A percentile compares a stretch with the other conserved stretches of the same genome.
These are phyloP conservation scores for Thamnophis sirtalis DNA, from an alignment of 2,113 vertebrate genomes.

Conservation along the genomic window DNA sequence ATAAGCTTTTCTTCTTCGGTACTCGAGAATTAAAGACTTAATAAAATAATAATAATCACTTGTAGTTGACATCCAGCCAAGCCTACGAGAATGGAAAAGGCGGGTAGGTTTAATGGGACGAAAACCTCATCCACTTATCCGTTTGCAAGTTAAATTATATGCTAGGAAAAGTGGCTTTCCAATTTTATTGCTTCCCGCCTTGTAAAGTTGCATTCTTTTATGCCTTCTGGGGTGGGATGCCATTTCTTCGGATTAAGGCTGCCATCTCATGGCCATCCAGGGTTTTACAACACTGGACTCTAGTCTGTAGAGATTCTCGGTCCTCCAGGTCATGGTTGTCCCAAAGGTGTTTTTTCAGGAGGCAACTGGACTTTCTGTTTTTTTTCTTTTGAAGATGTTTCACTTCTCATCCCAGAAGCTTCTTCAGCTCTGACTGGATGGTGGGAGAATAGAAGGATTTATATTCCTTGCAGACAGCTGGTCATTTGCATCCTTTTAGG, in stretches of 20 bases:
- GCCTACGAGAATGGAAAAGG: not conserved
- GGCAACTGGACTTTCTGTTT: too few species aligned
- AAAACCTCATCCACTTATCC: not conserved
- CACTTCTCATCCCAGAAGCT: too few species aligned
- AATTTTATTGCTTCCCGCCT: slow-evolving; percentile 19
- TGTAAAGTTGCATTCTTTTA: slow-evolving; percentile 21
- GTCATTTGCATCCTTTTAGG: too few species aligned
- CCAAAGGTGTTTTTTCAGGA: too few species aligned
- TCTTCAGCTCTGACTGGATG: too few species aligned
- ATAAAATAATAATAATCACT: slow-evolving; percentile 10
- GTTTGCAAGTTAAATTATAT: slow-evolving; percentile 13
- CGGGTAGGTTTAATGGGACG: not conserved
- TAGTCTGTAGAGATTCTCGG: too few species aligned
- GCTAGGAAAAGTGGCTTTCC: slow-evolving; percentile 3
- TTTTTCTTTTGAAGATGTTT: too few species aligned
- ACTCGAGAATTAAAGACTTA: slow-evolving; percentile 9
- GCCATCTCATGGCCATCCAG: not conserved
- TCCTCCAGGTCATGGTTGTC: too few species aligned
- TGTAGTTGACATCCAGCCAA: not conserved
- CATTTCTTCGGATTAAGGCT: not conserved
- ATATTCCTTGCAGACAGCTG: too few species aligned
- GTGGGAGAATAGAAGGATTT: too few species aligned
- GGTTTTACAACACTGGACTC: not conserved
- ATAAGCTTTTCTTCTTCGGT: not conserved
- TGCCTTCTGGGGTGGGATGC: slow-evolving; percentile 8